Base-by-base conservation (phyloP, 2,797 vertebrate species). In the Sebastes hubbsi region DNA sequence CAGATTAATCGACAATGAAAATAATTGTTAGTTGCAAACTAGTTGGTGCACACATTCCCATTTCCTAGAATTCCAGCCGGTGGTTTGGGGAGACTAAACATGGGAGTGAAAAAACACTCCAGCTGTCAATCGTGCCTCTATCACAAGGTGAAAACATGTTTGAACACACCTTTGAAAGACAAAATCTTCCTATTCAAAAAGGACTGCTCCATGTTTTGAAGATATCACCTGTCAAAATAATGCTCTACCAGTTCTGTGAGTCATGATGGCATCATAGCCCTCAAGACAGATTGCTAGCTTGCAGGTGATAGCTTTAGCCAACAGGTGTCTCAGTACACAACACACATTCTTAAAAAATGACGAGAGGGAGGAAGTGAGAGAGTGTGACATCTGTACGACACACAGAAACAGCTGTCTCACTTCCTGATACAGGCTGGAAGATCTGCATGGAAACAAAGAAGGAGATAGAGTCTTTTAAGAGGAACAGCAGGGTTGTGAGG, bases 391-490 rank as follows among this genome's bases (percentile, higher is more conserved):
- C 38, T 72, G 55, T 70, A 49, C 1, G 7, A 58, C 34, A 75
- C 55, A 77, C 24, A 77, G 22, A 79, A 76, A 83, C 70, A 68
- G 65, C 52, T 61, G 59, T 86, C 60, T 80, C 77, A 85, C 69
- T 87, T 90, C 80, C 80, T 72, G 38, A 73, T 58, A 64, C 11
- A 54, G 25, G 59, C 14, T 22, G 32, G 14, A 61, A 70, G 64
- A 69, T 1, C 10, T 18, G n/a, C 54, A 49, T 42, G 58, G 56
- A 70, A 29, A 77, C 32, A 42, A 52, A 65, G 6, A 10, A 49
- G 6, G 20, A 68, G 27, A 16, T 0, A 16, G 20, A 29, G 27
- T 14, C 2, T 52, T 63, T 72, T 16, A 20, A 34, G 42, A 69
- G 49, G 12, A 84, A 64, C n/a, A 68, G 62, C 11, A 27, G 52